phyloP scores from a whole-genome alignment of 2,113 vertebrate genomes.

The Coptodon rendalli region DNA sequence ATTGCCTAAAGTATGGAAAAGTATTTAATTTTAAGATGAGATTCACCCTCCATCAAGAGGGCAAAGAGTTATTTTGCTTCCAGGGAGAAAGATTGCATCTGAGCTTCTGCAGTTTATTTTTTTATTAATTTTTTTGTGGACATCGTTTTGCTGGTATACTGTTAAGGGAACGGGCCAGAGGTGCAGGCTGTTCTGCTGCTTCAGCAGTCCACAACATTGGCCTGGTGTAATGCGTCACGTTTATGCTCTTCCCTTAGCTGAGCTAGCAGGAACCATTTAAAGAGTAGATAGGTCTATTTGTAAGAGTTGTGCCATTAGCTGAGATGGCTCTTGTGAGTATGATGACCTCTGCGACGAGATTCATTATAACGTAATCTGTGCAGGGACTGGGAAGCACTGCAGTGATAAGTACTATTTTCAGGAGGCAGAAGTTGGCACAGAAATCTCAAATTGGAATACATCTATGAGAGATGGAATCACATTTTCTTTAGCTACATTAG shows the following conservation, averaged over 20 bases:
- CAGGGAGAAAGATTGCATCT: background rate
- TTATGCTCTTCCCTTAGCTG: constrained; percentile 39
- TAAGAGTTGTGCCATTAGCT: constrained; percentile 31
- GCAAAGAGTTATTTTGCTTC: background rate
- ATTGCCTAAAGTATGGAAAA: background rate
- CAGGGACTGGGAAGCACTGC: background rate
- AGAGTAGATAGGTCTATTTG: constrained; percentile 15
- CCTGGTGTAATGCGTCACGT: constrained; percentile 13
- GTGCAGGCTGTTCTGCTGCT: constrained; percentile 20
- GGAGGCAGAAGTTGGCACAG: background rate
- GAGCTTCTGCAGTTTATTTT: background rate
- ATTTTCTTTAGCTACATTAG: background rate
- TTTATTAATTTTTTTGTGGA: background rate
- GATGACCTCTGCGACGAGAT: constrained; percentile 22
- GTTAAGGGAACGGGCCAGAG: background rate
- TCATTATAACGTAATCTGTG: constrained; percentile 31
- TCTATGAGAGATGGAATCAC: background rate
- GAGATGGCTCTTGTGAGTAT: constrained; percentile 27
- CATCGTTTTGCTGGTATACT: background rate
- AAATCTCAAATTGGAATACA: background rate
- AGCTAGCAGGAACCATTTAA: constrained; percentile 33
- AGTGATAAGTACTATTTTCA: background rate
- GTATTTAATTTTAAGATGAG: background rate
- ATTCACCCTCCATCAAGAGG: background rate
- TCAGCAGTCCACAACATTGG: constrained; percentile 21